phyloP scores from a whole-genome alignment of 2,113 vertebrate species.

The Myocastor coypus region DNA sequence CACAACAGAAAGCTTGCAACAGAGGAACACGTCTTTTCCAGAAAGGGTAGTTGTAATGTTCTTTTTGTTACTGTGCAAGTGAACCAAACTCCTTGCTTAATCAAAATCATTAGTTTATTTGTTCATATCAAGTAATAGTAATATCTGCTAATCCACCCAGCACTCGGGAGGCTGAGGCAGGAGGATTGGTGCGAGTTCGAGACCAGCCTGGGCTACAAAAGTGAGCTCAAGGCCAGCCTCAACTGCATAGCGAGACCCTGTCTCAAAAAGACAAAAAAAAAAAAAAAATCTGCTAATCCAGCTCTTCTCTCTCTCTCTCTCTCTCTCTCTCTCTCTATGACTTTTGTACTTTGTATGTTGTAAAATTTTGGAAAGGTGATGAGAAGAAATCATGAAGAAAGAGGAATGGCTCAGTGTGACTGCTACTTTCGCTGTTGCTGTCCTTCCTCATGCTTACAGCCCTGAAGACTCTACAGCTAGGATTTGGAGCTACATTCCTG shows the following conservation, averaged over 20 bases:
- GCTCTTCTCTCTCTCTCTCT: neutral
- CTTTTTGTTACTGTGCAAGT: constrained; percentile 7
- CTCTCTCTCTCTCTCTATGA: too few relatives aligned
- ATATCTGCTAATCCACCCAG: neutral
- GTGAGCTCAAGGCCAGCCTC: too few relatives aligned
- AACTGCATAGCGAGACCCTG: too few relatives aligned
- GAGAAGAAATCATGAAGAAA: neutral
- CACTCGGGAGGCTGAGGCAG: too few relatives aligned
- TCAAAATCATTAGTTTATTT: neutral
- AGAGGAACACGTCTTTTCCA: neutral
- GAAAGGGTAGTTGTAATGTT: neutral
- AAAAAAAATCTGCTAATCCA: neutral
- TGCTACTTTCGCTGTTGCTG: neutral
- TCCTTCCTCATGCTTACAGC: neutral
- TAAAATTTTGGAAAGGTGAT: constrained; percentile 4
- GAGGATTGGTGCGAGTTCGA: too few relatives aligned
- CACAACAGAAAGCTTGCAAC: neutral
- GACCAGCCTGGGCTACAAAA: too few relatives aligned
- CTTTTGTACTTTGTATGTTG: neutral
- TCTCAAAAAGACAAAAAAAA: too few relatives aligned
- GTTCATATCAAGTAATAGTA: neutral
- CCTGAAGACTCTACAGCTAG: neutral
- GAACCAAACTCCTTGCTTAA: neutral
- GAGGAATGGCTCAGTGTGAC: neutral
- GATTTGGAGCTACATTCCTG: neutral